These are phyloP conservation scores for Beroe ovata DNA, from an alignment of 37 sponge, comb jelly and placozoan species.

Conservation along the genomic window DNA sequence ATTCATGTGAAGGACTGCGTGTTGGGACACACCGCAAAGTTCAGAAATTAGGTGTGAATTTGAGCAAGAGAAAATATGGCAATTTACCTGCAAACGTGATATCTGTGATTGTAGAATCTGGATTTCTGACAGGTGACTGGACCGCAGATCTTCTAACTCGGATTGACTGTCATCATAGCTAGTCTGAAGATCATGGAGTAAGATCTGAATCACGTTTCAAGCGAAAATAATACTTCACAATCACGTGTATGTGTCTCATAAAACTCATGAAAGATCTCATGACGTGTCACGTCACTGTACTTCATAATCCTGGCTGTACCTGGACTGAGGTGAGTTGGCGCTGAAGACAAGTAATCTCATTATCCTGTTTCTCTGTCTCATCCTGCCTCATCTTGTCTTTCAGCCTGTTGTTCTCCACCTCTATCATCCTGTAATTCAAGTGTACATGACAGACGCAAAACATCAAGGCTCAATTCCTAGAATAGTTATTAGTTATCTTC, in stretches of 20 bases:
- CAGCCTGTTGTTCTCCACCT: slow-evolving; percentile 39
- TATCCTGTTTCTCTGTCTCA: slow-evolving; percentile 33
- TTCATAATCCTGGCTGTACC: no score
- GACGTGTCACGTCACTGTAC: no score
- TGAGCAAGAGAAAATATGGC: background rate
- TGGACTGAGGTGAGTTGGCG: slow-evolving; percentile 18
- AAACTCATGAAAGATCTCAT: no score
- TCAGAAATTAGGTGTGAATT: background rate
- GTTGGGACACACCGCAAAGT: no score
- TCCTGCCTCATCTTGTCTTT: slow-evolving; percentile 42
- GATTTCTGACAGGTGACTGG: slow-evolving; percentile 36
- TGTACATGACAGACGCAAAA: background rate
- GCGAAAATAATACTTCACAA: no score
- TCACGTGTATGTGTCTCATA: no score
- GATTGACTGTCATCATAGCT: slow-evolving; percentile 20
- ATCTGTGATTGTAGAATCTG: slow-evolving; percentile 52
- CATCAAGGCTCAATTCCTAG: background rate
- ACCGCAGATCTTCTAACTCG: slow-evolving; percentile 14
- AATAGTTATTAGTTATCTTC: no score
- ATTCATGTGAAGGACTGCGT: no score
- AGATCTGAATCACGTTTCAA: no score
- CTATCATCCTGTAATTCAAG: slow-evolving; percentile 56
- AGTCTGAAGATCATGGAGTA: no score
- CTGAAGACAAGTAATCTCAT: background rate
- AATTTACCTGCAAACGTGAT: slow-evolving; percentile 63